Conservation (phyloP, 2,113 vertebrate genomes). For the Anseranas semipalmata region DNA sequence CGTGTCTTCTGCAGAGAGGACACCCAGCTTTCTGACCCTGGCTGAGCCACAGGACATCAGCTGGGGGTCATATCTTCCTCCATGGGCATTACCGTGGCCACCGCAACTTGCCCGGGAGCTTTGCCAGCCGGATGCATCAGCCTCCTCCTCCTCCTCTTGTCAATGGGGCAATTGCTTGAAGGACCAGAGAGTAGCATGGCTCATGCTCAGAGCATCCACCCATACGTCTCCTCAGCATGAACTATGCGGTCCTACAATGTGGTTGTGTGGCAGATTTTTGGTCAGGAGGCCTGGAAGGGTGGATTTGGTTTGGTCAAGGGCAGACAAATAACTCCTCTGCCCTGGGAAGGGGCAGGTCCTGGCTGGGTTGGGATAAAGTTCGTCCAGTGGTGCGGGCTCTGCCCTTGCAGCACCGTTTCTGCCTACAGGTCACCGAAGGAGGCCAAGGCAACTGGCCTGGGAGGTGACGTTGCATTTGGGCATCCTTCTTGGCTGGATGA, state of each 20-base stretch:
- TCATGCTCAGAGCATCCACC: neutral
- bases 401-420: neutral
- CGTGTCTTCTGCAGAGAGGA: neutral
- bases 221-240: neutral
- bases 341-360: neutral
- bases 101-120: neutral
- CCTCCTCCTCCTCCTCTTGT: neutral
- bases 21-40: neutral
- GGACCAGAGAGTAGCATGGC: fast-evolving
- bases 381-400: fast-evolving
- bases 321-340: neutral
- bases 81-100: neutral
- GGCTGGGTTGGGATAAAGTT: neutral
- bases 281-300: neutral
- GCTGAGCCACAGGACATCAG: neutral
- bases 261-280: neutral
- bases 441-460: neutral
- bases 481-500: neutral
- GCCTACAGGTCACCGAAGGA: too few relatives aligned
- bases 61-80: neutral
- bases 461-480: neutral
- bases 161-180: fast-evolving
- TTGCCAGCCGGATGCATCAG: neutral
- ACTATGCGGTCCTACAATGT: neutral
- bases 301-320: neutral